These are phyloP conservation scores for Astropecten irregularis DNA, from an alignment of 53 echinoderm and acorn worm genomes.

Conservation along the genomic window DNA sequence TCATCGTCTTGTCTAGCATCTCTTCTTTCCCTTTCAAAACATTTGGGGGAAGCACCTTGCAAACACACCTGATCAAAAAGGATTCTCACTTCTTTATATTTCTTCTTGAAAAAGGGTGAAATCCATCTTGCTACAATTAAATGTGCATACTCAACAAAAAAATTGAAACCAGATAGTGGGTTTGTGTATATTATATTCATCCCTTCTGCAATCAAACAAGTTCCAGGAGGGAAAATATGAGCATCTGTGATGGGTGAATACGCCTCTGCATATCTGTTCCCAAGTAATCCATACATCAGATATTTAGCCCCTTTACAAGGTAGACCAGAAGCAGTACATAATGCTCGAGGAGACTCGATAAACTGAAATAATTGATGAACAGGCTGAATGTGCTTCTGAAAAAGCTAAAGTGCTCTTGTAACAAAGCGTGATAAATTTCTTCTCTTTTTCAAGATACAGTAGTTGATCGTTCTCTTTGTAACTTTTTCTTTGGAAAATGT, in stretches of 20 bases:
- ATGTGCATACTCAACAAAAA: too few species aligned
- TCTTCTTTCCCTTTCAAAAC: constrained; percentile 54
- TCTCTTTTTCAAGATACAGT: constrained; percentile 74
- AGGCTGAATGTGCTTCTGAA: constrained; percentile 34
- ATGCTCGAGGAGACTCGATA: constrained; percentile 60
- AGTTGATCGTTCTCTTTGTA: constrained; percentile 48
- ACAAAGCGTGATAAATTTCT: constrained; percentile 59
- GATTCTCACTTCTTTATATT: constrained; percentile 53
- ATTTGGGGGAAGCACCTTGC: constrained; percentile 65
- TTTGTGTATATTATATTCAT: too few species aligned
- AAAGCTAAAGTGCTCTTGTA: constrained; percentile 60
- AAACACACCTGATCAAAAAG: constrained; percentile 64
- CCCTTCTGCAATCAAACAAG: too few species aligned
- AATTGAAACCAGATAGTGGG: too few species aligned
- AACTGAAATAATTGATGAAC: constrained; percentile 60
- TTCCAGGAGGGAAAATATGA: too few species aligned
- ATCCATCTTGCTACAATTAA: too few species aligned
- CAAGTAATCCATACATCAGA: too few species aligned
- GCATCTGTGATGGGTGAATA: too few species aligned
- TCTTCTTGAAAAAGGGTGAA: constrained; percentile 7
- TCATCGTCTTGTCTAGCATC: constrained; percentile 30
- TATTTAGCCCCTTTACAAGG: too few species aligned
- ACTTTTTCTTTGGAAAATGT: constrained; percentile 73
- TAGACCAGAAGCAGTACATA: too few species aligned
- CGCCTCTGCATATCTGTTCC: too few species aligned